Evolutionary conservation across 1,140 invertebrate species (phyloP).

Genomic region (Temnothorax longispinosus): DNA sequence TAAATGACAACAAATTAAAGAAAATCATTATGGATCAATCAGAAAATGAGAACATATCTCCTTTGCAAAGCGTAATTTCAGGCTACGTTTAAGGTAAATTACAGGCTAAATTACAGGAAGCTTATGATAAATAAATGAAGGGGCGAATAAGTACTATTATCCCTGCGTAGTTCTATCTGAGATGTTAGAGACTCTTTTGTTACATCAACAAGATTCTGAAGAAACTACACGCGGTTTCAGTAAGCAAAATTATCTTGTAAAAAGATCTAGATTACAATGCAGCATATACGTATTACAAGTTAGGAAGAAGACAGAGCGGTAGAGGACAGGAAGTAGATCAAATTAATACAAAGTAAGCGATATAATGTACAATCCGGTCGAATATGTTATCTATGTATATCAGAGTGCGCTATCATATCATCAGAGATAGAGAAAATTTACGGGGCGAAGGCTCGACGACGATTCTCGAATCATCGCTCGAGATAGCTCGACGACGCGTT

Average conservation of each 20-base stretch:
- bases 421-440: conserved; percentile 30
- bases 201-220: conserved; percentile 5
- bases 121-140: conserved; percentile 50
- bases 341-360: conserved; percentile 69
- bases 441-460: not conserved
- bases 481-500: not conserved
- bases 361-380: conserved; percentile 65
- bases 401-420: conserved; percentile 37
- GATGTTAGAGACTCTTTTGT: conserved; percentile 40
- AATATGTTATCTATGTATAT: conserved; percentile 65
- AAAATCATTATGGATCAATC: conserved; percentile 23
- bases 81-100: conserved; percentile 15
- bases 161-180: not conserved
- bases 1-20: conserved; percentile 12
- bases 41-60: not conserved
- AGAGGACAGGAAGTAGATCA: conserved; percentile 61
- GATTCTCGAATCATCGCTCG: not conserved
- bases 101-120: conserved; percentile 54
- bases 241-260: conserved; percentile 41
- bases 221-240: conserved; percentile 43
- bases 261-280: conserved; percentile 31
- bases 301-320: conserved; percentile 48
- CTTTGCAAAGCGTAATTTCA: conserved; percentile 20
- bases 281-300: conserved; percentile 51
- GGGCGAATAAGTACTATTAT: conserved; percentile 14